Evolutionary conservation across 2,113 vertebrate species (phyloP).

Genomic region (Pyrgilauda ruficollis): DNA sequence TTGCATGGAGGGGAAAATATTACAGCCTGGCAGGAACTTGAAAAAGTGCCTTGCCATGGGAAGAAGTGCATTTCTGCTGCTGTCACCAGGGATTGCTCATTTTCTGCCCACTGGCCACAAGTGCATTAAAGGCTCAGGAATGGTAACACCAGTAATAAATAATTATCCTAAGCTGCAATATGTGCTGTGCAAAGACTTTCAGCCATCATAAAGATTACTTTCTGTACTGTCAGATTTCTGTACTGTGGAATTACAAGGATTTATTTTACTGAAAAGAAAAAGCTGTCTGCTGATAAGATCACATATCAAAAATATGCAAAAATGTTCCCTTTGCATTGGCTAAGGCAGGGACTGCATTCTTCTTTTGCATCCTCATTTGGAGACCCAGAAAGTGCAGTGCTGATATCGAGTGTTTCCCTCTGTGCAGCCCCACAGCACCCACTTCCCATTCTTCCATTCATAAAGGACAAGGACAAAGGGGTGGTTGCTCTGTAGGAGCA

Average conservation of each 20-base stretch:
- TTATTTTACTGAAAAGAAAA: conserved; percentile 49
- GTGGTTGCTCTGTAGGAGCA: neutral
- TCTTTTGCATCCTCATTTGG: conserved; percentile 44
- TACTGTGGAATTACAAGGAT: conserved; percentile 54
- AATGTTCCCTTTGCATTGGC: conserved; percentile 33
- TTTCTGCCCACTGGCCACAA: conserved; percentile 35
- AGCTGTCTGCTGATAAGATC: conserved; percentile 57
- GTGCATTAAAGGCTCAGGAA: conserved; percentile 46
- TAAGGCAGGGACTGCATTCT: conserved; percentile 24
- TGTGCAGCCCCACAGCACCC: neutral
- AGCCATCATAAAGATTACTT: conserved; percentile 57
- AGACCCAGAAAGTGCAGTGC: neutral
- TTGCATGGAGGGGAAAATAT: conserved; percentile 14
- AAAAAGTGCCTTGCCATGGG: neutral
- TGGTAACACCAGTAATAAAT: conserved; percentile 49
- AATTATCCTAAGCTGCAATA: conserved; percentile 38
- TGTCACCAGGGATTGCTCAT: conserved; percentile 27
- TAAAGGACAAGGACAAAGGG: neutral
- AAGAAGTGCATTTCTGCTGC: neutral
- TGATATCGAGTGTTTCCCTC: neutral
- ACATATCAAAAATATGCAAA: conserved; percentile 63
- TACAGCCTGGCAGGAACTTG: neutral
- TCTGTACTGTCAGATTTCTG: conserved; percentile 48
- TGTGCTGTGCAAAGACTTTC: conserved; percentile 60
- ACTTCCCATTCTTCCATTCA: neutral